Base-by-base conservation (phyloP, 2,888 invertebrate genomes). In the Pollenia angustigena region DNA sequence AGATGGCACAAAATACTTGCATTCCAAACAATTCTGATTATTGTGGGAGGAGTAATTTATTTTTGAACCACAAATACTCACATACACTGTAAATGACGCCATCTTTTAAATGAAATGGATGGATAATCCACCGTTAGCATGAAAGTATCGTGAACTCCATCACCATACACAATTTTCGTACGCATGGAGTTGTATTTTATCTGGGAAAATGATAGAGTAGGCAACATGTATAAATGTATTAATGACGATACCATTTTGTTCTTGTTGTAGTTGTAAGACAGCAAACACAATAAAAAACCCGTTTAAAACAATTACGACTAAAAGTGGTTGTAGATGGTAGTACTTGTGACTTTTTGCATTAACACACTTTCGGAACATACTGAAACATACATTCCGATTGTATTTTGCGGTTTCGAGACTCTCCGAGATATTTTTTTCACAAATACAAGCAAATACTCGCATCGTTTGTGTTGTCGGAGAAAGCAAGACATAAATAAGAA, bases 361-460 rank as follows among this genome's bases (percentile, higher is more conserved):
- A 83, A 71, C 72, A 81, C 81, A 81, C 69, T 76, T 76, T 54
- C 18, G 11, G 42, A 48, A 32, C 6, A 32, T 1, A 32, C 32
- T 32, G 32, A 60, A 18, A 64, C 32, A 16, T 46, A 18, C 7
- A 68, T 69, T 48, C 40, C 46, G 62, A n/a, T 76, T 74, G 81
- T 88, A 87, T 81, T 87, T 89, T 89, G 89, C 85, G 89, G 89
- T 89, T 89, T 81, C 64, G 64, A 64, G 46, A 54, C 66, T 56
- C 18, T 78, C 18, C 72, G 83, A 78, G 81, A 85, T 69, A 81
- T 48, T 42, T 62, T 4, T 18, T 60, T 9, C 18, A 46, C 60
- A 40, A 14, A 74, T 6, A 62, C 40, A 44, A 23, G 64, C 69
- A 75, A 75, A 64, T 56, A 52, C 46, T 81, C 23, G 58, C 72